phyloP scores from a whole-genome alignment of 2,888 invertebrate genomes.

The Caenorhabditis sp. region DNA sequence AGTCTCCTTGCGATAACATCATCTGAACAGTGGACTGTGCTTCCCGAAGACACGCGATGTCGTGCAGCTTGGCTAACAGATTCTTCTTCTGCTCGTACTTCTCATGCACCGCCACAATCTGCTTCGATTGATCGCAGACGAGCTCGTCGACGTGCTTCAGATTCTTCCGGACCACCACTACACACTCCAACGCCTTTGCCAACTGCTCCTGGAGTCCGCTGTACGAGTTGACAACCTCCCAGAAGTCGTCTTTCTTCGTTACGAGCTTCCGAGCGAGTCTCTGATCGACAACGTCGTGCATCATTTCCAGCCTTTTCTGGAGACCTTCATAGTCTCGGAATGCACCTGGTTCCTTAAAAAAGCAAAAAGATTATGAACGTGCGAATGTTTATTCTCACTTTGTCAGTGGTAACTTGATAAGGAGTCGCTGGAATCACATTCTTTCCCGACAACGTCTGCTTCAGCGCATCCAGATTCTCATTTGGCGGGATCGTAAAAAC shows the following conservation, averaged over 20 bases:
- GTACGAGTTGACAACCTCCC: slow-evolving; percentile 95
- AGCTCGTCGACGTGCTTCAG: slow-evolving; percentile 62
- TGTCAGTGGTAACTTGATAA: slow-evolving; percentile 33
- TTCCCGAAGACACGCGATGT: slow-evolving; percentile 82
- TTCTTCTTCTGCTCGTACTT: slow-evolving; percentile 66
- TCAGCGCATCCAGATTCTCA: slow-evolving; percentile 67
- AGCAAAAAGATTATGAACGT: background rate
- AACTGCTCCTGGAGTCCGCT: slow-evolving; percentile 96
- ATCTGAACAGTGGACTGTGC: slow-evolving; percentile 97
- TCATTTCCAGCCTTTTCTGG: slow-evolving; percentile 71
- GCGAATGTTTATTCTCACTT: slow-evolving; percentile 5
- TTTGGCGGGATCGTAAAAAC: slow-evolving; percentile 73
- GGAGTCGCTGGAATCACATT: slow-evolving; percentile 57
- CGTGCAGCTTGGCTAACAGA: slow-evolving; percentile 68
- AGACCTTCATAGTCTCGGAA: slow-evolving; percentile 67
- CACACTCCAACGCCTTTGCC: slow-evolving; percentile 82
- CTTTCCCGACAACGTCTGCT: slow-evolving; percentile 44
- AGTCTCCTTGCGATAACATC: slow-evolving; percentile 93
- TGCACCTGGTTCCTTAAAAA: slow-evolving; percentile 50
- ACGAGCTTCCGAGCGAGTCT: slow-evolving; percentile 84
- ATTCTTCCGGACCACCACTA: slow-evolving; percentile 66
- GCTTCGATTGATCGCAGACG: slow-evolving; percentile 65
- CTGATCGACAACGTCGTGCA: slow-evolving; percentile 76
- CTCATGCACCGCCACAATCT: slow-evolving; percentile 68
- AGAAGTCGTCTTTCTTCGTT: slow-evolving; percentile 67